A percentile compares a stretch with the other conserved stretches of the same genome.
phyloP scores from a whole-genome alignment of 2,888 invertebrate species.

The Thecocarcelia acutangulata region DNA sequence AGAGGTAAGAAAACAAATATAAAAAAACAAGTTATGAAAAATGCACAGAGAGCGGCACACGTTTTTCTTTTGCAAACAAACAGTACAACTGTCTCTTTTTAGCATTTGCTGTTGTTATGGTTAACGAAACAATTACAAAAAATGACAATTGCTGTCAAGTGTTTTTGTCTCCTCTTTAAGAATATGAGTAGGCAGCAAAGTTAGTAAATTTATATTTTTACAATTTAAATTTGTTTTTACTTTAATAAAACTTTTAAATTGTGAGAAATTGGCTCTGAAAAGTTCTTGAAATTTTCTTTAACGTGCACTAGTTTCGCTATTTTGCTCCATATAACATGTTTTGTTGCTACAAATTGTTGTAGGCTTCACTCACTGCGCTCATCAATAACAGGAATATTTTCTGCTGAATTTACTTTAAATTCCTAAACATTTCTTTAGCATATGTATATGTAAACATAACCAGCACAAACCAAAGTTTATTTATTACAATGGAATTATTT shows the following conservation, averaged over 20 bases:
- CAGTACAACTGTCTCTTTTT: conserved; percentile 44
- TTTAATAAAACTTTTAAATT: neutral
- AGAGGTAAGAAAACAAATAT: conserved; percentile 32
- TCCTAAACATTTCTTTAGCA: conserved; percentile 23
- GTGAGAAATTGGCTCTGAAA: neutral
- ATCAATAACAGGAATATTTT: conserved; percentile 18
- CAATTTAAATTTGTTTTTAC: conserved; percentile 6
- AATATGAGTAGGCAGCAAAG: conserved; percentile 59
- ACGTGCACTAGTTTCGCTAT: neutral
- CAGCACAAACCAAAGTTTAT: neutral
- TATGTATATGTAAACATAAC: neutral
- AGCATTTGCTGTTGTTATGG: neutral
- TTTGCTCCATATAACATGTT: neutral
- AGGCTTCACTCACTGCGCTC: conserved; percentile 11
- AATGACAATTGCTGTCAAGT: conserved; percentile 60
- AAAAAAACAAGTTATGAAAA: conserved; percentile 60
- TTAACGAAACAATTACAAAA: neutral
- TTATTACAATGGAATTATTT: neutral
- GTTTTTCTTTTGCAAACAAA: conserved; percentile 41
- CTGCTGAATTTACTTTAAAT: conserved; percentile 27
- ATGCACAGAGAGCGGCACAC: conserved; percentile 67
- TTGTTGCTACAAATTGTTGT: conserved; percentile 14
- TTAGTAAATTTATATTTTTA: conserved; percentile 37
- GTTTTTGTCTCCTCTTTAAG: conserved; percentile 53
- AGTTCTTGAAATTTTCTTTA: neutral